Base-by-base conservation (phyloP, 2,888 invertebrate genomes). In the Drosophila nr. perissopoda region DNA sequence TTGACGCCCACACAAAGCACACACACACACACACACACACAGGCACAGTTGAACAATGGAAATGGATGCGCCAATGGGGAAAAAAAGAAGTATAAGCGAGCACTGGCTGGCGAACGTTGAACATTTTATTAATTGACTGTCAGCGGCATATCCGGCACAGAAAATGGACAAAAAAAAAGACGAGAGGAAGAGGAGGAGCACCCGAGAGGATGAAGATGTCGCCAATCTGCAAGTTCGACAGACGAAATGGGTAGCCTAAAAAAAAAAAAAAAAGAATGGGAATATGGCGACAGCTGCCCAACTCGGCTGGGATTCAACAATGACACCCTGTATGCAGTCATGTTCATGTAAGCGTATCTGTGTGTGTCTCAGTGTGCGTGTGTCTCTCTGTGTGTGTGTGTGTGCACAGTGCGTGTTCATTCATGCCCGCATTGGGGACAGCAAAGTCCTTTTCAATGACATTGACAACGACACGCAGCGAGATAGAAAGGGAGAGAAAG, bases 101-200 rank as follows among this genome's bases (percentile, higher is more conserved):
- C 72, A 64, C 74, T 72, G 76, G 67, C 81, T 76, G 59, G 33
- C 49, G 62, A 76, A 60, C 69, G 70, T 72, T 72, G 81, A 81
- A 79, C 77, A 77, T 77, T 78, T 72, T 81, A 86, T 83, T 83
- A 86, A 86, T 86, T 83, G 86, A 85, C 85, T 85, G 85, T 79
- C 82, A 79, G 70, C 66, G 74, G 64, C 85, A 76, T 76, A 68
- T 82, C 74, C 79, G 74, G 67, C 54, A 49, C 33, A 53, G 46
- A 53, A 25, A 33, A 54, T 61, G 42, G 61, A 46, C 52, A 56
- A 31, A 21, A 38, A 59, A 59, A 49, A 46, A 58, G 29, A 51
- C 29, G 49, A 25, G 40, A 16, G 8, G 40, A 31, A n/a, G 53
- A 48, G 54, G 67, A 67, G 8, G 46, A 8, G 46, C 46, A 46